Evolutionary conservation across 2,113 vertebrate species (phyloP).

Genomic region (Isichthys henryi): DNA sequence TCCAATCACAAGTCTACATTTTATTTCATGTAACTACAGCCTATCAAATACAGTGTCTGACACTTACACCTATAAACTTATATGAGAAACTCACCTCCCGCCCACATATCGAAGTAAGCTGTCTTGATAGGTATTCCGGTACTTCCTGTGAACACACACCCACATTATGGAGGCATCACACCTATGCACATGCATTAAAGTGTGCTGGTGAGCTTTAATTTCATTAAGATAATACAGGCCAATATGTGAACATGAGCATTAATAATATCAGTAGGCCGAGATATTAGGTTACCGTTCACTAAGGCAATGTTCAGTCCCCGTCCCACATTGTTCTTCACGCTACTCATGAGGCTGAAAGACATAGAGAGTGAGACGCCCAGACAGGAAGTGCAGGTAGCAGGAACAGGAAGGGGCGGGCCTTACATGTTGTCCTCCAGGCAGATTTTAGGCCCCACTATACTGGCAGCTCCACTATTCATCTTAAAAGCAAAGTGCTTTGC

Average conservation of each 20-base stretch:
- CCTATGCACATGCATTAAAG: background rate
- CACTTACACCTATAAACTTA: background rate
- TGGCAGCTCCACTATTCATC: constrained; percentile 81
- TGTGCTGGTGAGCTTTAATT: background rate
- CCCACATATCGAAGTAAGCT: constrained; percentile 85
- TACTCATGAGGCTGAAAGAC: constrained; percentile 81
- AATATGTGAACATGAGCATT: background rate
- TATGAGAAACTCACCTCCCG: constrained; percentile 70
- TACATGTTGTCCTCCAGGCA: constrained; percentile 82
- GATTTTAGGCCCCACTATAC: constrained; percentile 73
- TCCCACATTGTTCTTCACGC: constrained; percentile 94
- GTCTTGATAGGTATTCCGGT: constrained; percentile 71
- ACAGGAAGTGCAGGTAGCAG: background rate
- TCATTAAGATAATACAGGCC: background rate
- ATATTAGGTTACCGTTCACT: constrained; percentile 68
- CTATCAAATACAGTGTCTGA: background rate
- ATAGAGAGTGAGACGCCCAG: background rate
- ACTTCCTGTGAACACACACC: constrained; percentile 59
- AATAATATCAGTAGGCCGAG: background rate
- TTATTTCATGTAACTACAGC: background rate
- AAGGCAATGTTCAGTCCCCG: constrained; percentile 89
- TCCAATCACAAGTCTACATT: background rate
- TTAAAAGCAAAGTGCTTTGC: constrained; percentile 75
- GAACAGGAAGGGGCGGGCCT: constrained; percentile 43
- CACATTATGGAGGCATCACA: background rate